These are phyloP conservation scores for Cassiopea andromeda DNA, from an alignment of 30 jellyfish, hydroid and myxozoan genomes.

Conservation along the genomic window DNA sequence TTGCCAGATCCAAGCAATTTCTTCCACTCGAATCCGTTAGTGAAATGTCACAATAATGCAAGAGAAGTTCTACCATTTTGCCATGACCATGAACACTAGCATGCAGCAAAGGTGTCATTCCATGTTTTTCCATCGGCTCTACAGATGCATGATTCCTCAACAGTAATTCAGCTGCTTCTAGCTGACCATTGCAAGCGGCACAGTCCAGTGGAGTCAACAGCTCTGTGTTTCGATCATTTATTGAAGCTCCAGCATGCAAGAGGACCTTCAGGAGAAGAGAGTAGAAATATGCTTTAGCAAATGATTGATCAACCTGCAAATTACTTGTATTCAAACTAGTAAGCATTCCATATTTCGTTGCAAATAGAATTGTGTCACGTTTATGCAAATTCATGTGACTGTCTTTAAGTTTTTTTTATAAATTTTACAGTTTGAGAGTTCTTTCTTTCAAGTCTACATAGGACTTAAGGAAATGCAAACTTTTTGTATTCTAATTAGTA, in stretches of 20 bases:
- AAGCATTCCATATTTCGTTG: no score
- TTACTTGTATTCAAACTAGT: no score
- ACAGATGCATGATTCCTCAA: constrained; percentile 74
- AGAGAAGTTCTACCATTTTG: constrained; percentile 70
- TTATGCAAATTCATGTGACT: no score
- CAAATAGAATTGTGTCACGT: no score
- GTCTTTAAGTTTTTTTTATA: no score
- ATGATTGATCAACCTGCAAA: no score
- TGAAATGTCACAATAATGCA: constrained; percentile 78
- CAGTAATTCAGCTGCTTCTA: constrained; percentile 73
- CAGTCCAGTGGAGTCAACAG: constrained; percentile 85
- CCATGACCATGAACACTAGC: constrained; percentile 82
- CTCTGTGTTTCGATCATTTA: constrained; percentile 86
- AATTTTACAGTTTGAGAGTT: no score
- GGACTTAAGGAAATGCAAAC: no score
- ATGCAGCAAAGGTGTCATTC: constrained; percentile 76
- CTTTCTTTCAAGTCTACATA: no score
- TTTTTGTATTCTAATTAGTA: no score
- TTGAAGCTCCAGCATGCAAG: constrained; percentile 82
- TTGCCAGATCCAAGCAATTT: constrained; percentile 82
- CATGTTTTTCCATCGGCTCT: constrained; percentile 60
- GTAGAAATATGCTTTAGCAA: no score
- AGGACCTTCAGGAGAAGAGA: constrained; percentile 7
- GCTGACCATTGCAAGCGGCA: constrained; percentile 87
- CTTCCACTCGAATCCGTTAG: constrained; percentile 81